Evolutionary conservation across 2,888 invertebrate genomes (phyloP), one percentile per base, ranked within the genome.

Genomic region (Busseola fusca): DNA sequence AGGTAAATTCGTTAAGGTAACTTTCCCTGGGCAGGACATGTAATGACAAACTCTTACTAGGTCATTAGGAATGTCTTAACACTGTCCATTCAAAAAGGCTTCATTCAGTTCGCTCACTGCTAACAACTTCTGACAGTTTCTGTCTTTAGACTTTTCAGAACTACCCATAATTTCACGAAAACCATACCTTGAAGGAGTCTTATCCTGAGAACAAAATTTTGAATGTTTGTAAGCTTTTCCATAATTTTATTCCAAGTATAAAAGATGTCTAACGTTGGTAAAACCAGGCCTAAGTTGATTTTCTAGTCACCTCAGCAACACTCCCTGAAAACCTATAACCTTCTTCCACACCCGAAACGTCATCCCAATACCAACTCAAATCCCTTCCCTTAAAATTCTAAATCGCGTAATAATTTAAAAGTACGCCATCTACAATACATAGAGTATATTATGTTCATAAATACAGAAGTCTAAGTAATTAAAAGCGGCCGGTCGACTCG

Each of bases 381-480:
- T 6, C 3, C 69, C 14, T 10, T 16, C 0, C 9, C 21, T 40
- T 64, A 18, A 37, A 64, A 60, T 45, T 45, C 45, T 45, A 25
- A 64, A 78, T 78, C 50, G 64, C 37, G 4, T 25, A 18, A 80
- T 80, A 72, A 65, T 37, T 65, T 42, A 69, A 69, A 72, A 77
- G 18, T 58, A 69, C 45, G 56, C 56, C 59, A 45, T 73, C 37
- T 62, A 78, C 63, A 82, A 70, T 60, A 70, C 70, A 76, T 72
- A 81, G 54, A 40, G 54, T 70, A 58, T 64, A 75, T 83, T 81
- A 57, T 72, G 75, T 81, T 69, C 72, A 77, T 84, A 84, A 85
- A 85, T 83, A 84, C 81, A 71, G 69, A 71, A 72, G 71, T 68
- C 68, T 27, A 56, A 81, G 83, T 85, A 85, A 84, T 84, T 84